Evolutionary conservation across 2,888 invertebrate species (phyloP).

Genomic region (Coenonympha glycerion): DNA sequence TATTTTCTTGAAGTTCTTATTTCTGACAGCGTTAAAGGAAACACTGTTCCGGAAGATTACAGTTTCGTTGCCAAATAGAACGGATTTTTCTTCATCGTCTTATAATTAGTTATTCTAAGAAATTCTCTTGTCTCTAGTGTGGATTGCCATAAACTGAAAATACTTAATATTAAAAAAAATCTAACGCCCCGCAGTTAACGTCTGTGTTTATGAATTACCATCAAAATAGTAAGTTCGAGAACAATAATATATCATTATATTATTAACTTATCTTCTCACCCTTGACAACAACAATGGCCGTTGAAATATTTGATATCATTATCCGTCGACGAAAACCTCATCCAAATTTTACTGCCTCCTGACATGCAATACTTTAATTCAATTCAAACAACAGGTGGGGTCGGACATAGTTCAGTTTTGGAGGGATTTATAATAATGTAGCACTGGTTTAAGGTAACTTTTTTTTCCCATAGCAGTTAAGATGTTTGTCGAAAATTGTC

Average conservation of each 20-base stretch:
- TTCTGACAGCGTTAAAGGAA: no score
- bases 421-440: slow-evolving; percentile 31
- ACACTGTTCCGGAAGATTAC: no score
- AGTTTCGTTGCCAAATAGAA: no score
- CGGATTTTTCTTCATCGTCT: no score
- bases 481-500: not conserved
- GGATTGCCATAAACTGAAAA: no score
- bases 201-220: slow-evolving; percentile 49
- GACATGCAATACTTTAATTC: slow-evolving; percentile 71
- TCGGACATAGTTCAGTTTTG: slow-evolving; percentile 34
- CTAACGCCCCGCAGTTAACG: slow-evolving; percentile 38
- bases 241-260: slow-evolving; percentile 72
- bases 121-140: no score
- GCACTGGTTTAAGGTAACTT: not conserved
- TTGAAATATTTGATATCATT: slow-evolving; percentile 73
- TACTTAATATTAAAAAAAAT: not conserved
- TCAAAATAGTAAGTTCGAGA: slow-evolving; percentile 54
- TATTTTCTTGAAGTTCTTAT: no score
- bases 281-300: slow-evolving; percentile 72
- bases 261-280: slow-evolving; percentile 75
- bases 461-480: not conserved
- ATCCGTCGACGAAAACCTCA: slow-evolving; percentile 51
- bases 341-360: slow-evolving; percentile 56
- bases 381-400: slow-evolving; percentile 60
- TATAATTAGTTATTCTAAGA: no score